Conservation (phyloP, 2,797 vertebrate genomes). For the Cirrhinus molitorella region DNA sequence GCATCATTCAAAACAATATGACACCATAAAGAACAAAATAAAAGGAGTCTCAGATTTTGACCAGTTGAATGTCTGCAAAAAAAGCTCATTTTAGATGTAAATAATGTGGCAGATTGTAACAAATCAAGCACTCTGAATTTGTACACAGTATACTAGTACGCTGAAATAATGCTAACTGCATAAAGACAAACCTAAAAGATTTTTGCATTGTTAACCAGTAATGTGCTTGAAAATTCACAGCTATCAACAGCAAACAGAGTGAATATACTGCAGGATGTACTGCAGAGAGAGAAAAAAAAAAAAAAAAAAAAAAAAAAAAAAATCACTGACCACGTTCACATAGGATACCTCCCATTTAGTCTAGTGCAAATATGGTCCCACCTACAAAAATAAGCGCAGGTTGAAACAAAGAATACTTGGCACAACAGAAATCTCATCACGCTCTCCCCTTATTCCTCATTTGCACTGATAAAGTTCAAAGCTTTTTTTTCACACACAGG, state of each 20-base stretch:
- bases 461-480: constrained; percentile 32
- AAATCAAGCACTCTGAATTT: not conserved
- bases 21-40: not conserved
- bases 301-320: too few species aligned
- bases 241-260: constrained; percentile 14
- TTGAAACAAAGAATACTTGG: constrained; percentile 32
- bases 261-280: not conserved
- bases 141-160: not conserved
- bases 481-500: not conserved
- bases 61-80: not conserved
- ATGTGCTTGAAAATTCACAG: not conserved
- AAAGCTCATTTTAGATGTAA: not conserved
- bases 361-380: constrained; percentile 41
- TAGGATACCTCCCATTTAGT: not conserved
- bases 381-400: constrained; percentile 11
- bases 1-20: not conserved
- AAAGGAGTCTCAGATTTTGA: not conserved
- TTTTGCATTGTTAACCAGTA: not conserved
- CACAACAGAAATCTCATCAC: constrained; percentile 8
- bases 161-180: constrained; percentile 2
- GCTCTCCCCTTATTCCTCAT: not conserved
- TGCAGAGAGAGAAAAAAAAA: too few species aligned
- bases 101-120: not conserved
- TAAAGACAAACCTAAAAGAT: not conserved
- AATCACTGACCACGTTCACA: not conserved